Evolutionary conservation across 2,797 vertebrate genomes (phyloP).

Genomic region (Capromys pilorides): DNA sequence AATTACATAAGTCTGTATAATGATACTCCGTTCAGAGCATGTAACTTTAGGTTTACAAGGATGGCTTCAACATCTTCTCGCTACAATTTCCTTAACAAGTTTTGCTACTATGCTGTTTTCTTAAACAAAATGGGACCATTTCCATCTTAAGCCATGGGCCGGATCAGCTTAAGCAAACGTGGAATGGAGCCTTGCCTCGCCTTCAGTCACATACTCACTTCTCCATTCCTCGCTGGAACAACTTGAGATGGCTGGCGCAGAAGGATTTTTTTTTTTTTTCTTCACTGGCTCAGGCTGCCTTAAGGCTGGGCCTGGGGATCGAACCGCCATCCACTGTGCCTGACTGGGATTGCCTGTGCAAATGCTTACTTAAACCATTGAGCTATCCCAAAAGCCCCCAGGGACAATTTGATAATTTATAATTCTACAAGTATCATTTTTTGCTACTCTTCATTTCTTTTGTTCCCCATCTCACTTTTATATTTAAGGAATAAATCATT

Average conservation of each 20-base stretch:
- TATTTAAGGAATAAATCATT: constrained; percentile 67
- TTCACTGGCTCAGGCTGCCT: no score
- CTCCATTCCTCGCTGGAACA: background rate
- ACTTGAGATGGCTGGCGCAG: background rate
- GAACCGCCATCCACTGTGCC: no score
- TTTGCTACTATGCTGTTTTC: background rate
- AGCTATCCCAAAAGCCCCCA: no score
- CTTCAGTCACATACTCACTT: background rate
- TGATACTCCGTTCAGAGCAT: background rate
- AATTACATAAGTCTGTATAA: background rate
- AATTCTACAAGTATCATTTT: background rate
- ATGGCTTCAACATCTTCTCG: background rate
- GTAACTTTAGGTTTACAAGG: background rate
- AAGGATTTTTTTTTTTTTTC: no score
- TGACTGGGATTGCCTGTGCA: no score
- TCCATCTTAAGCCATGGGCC: background rate
- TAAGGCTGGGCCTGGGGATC: no score
- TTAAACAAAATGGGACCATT: background rate
- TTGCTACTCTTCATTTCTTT: background rate
- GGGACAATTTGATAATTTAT: background rate
- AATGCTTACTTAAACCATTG: no score
- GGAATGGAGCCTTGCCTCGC: background rate
- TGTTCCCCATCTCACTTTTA: background rate
- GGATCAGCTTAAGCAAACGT: background rate
- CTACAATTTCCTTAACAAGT: background rate